Percentiles rank a stretch among this genome's conserved stretches.
Conservation (phyloP, 2,113 vertebrate genomes). For the Megaptera novaeangliae region DNA sequence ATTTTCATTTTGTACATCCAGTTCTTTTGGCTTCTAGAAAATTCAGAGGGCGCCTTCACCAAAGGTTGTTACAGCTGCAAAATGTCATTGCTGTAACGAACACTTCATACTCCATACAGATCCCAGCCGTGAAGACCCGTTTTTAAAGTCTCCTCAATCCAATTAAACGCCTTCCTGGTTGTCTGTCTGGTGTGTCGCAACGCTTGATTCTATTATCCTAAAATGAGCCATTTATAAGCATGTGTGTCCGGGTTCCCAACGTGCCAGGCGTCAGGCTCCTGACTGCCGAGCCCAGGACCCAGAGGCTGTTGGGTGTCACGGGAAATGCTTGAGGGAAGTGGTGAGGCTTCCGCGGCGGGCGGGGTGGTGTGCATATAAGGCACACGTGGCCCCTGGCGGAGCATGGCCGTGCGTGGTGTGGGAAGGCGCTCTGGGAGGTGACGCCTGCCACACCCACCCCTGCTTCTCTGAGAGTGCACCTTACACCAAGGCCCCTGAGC, state of each 20-base stretch:
- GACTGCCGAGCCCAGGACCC: not conserved
- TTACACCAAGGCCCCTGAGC: not conserved
- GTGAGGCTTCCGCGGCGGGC: rapidly evolving
- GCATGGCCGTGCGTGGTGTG: rapidly evolving
- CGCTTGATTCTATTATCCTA: not conserved
- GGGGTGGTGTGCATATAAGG: not conserved
- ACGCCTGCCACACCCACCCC: not conserved
- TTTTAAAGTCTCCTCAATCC: not conserved
- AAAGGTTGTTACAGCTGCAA: not conserved
- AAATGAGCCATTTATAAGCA: not conserved
- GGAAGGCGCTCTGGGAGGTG: not conserved
- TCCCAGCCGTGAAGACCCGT: not conserved
- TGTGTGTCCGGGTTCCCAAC: not conserved
- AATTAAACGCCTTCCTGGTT: not conserved
- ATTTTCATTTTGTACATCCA: not conserved
- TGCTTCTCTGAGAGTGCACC: not conserved
- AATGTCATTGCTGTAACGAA: not conserved
- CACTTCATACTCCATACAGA: not conserved
- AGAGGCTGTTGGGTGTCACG: not conserved
- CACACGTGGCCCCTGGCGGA: not conserved
- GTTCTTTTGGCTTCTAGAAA: not conserved
- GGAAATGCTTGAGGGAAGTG: not conserved
- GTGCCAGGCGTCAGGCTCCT: not conserved
- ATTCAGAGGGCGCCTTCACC: not conserved
- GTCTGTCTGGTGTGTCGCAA: not conserved